Conservation (phyloP, 2,113 vertebrate genomes). For the Mobula hypostoma region DNA sequence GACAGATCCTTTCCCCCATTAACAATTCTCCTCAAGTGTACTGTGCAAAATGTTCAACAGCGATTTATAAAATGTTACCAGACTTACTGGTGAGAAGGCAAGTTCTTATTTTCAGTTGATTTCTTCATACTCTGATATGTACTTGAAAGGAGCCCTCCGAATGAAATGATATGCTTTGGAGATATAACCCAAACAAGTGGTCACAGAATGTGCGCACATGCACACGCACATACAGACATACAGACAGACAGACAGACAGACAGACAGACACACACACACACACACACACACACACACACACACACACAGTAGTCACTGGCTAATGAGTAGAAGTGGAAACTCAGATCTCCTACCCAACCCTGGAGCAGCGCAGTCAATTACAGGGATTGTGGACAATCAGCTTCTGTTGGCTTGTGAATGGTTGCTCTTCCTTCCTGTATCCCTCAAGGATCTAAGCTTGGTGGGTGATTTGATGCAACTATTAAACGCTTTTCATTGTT, state of each 20-base stretch:
- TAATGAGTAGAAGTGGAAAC: neutral
- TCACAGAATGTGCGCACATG: too few relatives aligned
- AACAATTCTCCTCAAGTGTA: neutral
- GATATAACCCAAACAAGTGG: neutral
- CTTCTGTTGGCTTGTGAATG: neutral
- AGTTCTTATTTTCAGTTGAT: neutral
- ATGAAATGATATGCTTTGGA: too few relatives aligned
- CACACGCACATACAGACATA: too few relatives aligned
- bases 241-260: too few relatives aligned
- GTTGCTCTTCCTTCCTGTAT: too few relatives aligned
- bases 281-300: too few relatives aligned
- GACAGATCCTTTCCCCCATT: too few relatives aligned
- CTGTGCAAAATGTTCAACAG: neutral
- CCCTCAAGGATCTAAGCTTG: neutral
- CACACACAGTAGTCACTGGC: too few relatives aligned
- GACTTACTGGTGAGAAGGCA: neutral
- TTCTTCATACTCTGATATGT: neutral
- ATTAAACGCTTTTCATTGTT: neutral
- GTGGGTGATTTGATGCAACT: neutral
- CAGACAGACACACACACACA: too few relatives aligned
- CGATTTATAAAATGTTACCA: neutral
- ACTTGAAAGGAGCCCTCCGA: too few relatives aligned
- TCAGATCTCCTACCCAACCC: neutral
- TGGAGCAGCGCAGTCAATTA: neutral
- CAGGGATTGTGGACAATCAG: neutral